Evolutionary conservation across 2,888 invertebrate species (phyloP).

Genomic region (Polydrusus tereticollis): DNA sequence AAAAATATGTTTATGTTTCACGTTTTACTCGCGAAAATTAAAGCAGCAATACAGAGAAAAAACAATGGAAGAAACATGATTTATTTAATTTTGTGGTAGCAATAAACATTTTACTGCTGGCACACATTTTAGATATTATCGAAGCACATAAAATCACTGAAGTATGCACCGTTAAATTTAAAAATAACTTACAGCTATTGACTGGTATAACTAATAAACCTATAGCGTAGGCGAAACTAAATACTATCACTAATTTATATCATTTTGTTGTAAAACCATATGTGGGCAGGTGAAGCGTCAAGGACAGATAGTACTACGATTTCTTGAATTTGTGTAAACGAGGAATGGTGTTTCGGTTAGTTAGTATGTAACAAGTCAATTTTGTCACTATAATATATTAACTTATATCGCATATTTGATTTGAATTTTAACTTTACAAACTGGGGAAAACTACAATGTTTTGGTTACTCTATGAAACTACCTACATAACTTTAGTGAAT

Average conservation of each 20-base stretch:
- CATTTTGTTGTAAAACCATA: slow-evolving; percentile 2
- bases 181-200: slow-evolving; percentile 28
- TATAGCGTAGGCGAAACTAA: slow-evolving; percentile 1
- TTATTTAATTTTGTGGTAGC: slow-evolving; percentile 20
- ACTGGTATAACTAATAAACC: neutral
- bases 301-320: neutral
- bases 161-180: slow-evolving; percentile 38
- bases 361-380: too few relatives aligned
- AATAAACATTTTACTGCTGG: slow-evolving; percentile 36
- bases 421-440: too few relatives aligned
- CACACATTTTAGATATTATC: slow-evolving; percentile 35
- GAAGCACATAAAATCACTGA: slow-evolving; percentile 22
- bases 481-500: too few relatives aligned
- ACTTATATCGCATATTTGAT: too few relatives aligned
- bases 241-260: neutral
- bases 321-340: too few relatives aligned
- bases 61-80: neutral
- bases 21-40: neutral
- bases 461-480: too few relatives aligned
- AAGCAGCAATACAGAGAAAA: neutral
- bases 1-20: neutral
- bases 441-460: too few relatives aligned
- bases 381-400: too few relatives aligned
- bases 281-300: neutral
- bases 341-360: too few relatives aligned